Base-by-base conservation (phyloP, 1,140 invertebrate species). In the Goniozus legneri region DNA sequence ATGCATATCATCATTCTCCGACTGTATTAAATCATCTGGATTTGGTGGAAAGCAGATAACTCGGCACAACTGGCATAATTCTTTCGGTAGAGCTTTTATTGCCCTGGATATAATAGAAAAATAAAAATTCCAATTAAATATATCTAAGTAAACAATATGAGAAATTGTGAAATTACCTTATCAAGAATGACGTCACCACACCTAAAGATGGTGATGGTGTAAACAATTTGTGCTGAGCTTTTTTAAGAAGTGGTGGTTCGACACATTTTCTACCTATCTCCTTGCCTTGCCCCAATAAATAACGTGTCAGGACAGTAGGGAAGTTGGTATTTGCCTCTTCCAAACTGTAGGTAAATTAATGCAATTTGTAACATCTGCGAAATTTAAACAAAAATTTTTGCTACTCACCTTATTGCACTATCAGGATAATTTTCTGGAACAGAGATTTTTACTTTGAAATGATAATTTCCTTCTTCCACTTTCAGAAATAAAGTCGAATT, bases 251-350 rank as follows among this genome's bases (percentile, higher is more conserved):
- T 2, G 87, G 85, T 10, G 85, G 79, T 61, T 88, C 83, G 1
- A 88, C 82, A 71, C 87, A 88, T 56, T 77, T 75, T 33, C 88
- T 77, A 8, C 81, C 83, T 46, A 87, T 80, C 73, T 90, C 87
- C 39, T 73, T 78, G 1, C 80, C 79, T 69, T 90, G 86, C 0
- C 78, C 83, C 39, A 80, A 54, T 36, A 89, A 78, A 62, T 82
- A 85, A 0, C 79, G 71, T 34, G 77, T 60, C 22, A 90, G 78
- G 0, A 83, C 56, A 7, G 75, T 66, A 13, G 87, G 84, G 52
- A 88, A 84, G 71, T 88, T 89, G 18, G 80, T 80, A 12, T 86
- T 78, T 4, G 71, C 69, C 42, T 82, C 71, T 50, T 80, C 71
- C 13, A 84, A 61, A 32, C 83, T 85, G 57, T 39, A 67, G 64